Base-by-base conservation (phyloP, 2,113 vertebrate species). In the Myotis brandtii region DNA sequence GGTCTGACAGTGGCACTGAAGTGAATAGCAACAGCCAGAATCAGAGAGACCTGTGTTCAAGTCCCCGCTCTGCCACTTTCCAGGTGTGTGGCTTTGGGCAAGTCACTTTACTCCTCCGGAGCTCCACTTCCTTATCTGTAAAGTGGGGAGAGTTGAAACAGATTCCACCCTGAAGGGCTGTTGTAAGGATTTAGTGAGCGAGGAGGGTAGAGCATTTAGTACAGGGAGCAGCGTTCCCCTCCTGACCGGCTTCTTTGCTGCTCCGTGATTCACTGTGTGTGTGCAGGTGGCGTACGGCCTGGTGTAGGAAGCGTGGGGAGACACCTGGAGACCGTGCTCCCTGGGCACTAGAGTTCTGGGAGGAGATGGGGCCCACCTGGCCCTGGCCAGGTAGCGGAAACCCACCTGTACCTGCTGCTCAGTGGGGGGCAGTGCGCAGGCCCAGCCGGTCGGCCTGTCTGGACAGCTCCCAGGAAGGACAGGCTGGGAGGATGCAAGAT, bases 251-350 rank as follows among this genome's bases (percentile, higher is more conserved):
- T 18, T 13, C 48, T 40, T 23, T 2, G 23, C 40, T 27, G 48
- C 46, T 1, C 2, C 23, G 46, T 10, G 10, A 9, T 18, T 46
- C 34, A 34, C 20, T 12, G 43, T 8, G 1, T 17, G 1, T 46
- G 50, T 21, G 46, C n/a, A 54, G 50, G 66, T 21, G 48, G 34
- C 6, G 8, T 5, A 3, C 25, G 14, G 79, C 52, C 59, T 52
- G 0, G 25, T 40, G n/a, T 9, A 0, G 54, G 23, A 54, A 40
- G 20, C 37, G 9, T 11, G 32, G 62, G 40, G 12, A 56, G 50
- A 5, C 2, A n/a, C 54, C 16, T 8, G 0, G 20, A 16, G 20
- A 20, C 12, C 9, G 2, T 0, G 14, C 17, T 69, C 50, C 70
- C 86, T 62, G 62, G 52, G 72, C 30, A 9, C 48, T 27, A 4